phyloP scores from a whole-genome alignment of 2,888 invertebrate species.

The Pseudococcus longispinus region DNA sequence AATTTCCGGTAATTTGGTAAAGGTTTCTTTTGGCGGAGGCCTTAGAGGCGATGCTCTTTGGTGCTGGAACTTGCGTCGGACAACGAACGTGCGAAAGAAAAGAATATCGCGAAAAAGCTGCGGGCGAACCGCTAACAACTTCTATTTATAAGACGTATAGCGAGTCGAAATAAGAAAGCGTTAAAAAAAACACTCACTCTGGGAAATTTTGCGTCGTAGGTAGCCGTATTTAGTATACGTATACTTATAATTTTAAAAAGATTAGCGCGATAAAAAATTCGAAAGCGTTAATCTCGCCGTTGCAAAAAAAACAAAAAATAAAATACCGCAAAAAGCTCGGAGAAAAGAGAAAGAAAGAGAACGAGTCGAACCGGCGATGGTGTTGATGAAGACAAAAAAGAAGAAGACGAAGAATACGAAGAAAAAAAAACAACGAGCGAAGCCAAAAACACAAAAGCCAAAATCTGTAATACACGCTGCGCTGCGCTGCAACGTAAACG shows the following conservation, averaged over 20 bases:
- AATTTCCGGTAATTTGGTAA: no score
- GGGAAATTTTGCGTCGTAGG: no score
- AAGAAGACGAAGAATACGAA: background rate
- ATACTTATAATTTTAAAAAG: background rate
- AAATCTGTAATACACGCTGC: constrained; percentile 7
- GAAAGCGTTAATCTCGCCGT: background rate
- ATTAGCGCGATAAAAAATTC: constrained; percentile 19
- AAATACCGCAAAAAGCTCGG: background rate
- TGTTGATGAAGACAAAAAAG: no score
- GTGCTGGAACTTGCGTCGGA: no score
- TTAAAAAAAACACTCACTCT: no score
- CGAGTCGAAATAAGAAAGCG: no score
- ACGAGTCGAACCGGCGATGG: background rate
- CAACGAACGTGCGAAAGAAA: no score
- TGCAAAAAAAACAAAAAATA: background rate
- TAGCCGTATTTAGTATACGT: background rate
- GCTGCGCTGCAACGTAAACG: background rate
- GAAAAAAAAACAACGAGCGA: background rate
- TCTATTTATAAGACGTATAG: no score
- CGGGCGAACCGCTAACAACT: no score
- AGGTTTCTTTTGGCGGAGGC: no score
- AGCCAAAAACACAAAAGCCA: constrained; percentile 29
- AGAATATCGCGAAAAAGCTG: no score
- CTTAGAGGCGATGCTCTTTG: no score
- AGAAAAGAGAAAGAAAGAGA: background rate